phyloP scores from a whole-genome alignment of 53 echinoderm and acorn worm species.

The Henricia sp. region DNA sequence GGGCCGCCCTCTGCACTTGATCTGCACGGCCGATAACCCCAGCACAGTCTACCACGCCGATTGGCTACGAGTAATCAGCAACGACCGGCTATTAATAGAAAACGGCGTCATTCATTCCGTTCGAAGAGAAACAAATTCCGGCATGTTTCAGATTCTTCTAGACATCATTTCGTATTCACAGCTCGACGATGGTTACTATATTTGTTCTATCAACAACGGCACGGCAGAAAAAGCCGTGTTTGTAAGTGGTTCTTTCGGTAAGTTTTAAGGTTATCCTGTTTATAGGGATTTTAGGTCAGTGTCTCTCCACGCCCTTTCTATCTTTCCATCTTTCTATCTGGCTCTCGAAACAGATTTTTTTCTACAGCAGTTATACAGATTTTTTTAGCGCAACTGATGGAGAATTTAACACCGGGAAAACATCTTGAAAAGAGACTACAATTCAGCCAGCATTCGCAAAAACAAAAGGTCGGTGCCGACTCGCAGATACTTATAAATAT shows the following conservation, averaged over 20 bases:
- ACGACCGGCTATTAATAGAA: neutral
- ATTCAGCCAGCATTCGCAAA: no score
- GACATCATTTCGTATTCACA: conserved; percentile 3
- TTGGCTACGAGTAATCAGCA: conserved; percentile 20
- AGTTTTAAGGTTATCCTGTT: neutral
- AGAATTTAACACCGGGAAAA: no score
- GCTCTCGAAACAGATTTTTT: neutral
- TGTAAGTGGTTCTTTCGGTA: conserved; percentile 12
- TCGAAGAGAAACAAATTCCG: neutral
- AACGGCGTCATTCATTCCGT: neutral
- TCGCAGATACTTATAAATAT: no score
- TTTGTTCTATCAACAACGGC: conserved; percentile 37
- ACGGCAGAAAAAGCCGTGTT: neutral
- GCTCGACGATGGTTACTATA: conserved; percentile 8
- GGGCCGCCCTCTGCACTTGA: neutral
- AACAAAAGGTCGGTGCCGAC: no score
- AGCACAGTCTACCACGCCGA: conserved; percentile 38
- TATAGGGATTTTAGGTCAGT: conserved; percentile 16
- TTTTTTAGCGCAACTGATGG: no score
- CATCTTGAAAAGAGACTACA: no score
- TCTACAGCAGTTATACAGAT: conserved; percentile 32
- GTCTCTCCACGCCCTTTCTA: conserved; percentile 19
- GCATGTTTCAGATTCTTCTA: neutral
- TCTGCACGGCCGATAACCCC: conserved; percentile 21
- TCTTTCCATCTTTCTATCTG: neutral